Conservation (phyloP, 2,113 vertebrate species). For the Vimba vimba region DNA sequence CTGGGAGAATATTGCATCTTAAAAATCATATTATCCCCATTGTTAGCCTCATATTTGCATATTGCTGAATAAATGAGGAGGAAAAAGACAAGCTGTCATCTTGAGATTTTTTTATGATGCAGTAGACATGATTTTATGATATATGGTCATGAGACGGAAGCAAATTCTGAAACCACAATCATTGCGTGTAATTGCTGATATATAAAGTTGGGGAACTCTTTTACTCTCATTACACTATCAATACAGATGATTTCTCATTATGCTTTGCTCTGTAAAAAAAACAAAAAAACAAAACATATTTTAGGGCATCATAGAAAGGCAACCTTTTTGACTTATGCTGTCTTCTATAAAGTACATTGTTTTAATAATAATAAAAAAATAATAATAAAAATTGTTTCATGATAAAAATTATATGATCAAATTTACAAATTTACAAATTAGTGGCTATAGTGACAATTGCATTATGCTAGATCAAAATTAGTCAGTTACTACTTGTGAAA, state of each 20-base stretch:
- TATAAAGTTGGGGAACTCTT: background rate
- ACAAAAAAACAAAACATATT: fast-evolving
- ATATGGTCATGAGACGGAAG: background rate
- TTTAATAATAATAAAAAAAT: background rate
- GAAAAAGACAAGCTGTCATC: slow-evolving; percentile 39
- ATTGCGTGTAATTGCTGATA: background rate
- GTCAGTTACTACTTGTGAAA: background rate
- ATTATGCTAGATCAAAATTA: background rate
- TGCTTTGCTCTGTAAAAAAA: background rate
- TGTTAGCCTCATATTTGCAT: slow-evolving; percentile 40
- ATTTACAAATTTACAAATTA: slow-evolving; percentile 24
- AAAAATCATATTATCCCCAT: slow-evolving; percentile 38
- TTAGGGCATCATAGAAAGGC: background rate
- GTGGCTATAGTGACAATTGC: background rate
- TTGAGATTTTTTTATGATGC: background rate
- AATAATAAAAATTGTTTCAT: background rate
- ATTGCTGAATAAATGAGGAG: slow-evolving; percentile 36
- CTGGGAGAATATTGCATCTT: slow-evolving; percentile 38
- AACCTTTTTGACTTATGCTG: background rate
- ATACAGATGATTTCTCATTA: background rate
- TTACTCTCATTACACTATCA: background rate
- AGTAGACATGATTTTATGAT: background rate
- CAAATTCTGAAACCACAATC: background rate
- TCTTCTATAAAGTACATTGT: background rate
- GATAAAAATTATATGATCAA: background rate